Conservation (phyloP, 2,797 vertebrate species). For the Diceros bicornis region DNA sequence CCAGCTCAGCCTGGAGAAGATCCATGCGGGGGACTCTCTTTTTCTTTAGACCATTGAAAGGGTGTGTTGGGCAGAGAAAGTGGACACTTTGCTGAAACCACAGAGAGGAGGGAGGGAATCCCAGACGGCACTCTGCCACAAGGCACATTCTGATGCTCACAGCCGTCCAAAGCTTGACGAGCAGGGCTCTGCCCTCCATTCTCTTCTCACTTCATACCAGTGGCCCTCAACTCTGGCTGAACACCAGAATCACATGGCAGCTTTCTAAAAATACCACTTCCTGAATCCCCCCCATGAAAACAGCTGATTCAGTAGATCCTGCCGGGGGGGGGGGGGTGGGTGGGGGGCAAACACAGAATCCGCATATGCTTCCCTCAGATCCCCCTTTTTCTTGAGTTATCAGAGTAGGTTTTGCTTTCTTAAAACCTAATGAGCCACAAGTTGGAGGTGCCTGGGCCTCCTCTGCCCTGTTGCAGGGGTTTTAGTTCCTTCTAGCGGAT, state of each 20-base stretch:
- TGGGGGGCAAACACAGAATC: not conserved
- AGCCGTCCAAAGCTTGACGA: accelerated
- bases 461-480: not conserved
- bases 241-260: not conserved
- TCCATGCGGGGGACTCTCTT: not conserved
- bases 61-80: not conserved
- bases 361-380: not conserved
- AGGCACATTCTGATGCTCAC: accelerated
- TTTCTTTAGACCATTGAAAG: not conserved
- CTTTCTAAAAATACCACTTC: not conserved
- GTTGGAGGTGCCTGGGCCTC: not conserved
- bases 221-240: not conserved
- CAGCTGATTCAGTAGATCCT: not conserved
- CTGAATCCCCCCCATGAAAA: not conserved
- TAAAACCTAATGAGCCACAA: not conserved
- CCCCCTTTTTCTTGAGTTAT: not conserved
- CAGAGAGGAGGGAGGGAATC: not conserved
- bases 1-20: not conserved
- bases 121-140: not conserved
- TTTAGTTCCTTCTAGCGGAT: not conserved
- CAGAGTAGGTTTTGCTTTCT: slow-evolving; percentile 29
- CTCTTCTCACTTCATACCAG: not conserved
- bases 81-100: not conserved
- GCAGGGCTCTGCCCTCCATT: not conserved
- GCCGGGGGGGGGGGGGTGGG: too few species aligned